Evolutionary conservation across 2,888 invertebrate genomes (phyloP).

Genomic region (Oasisia sp.): DNA sequence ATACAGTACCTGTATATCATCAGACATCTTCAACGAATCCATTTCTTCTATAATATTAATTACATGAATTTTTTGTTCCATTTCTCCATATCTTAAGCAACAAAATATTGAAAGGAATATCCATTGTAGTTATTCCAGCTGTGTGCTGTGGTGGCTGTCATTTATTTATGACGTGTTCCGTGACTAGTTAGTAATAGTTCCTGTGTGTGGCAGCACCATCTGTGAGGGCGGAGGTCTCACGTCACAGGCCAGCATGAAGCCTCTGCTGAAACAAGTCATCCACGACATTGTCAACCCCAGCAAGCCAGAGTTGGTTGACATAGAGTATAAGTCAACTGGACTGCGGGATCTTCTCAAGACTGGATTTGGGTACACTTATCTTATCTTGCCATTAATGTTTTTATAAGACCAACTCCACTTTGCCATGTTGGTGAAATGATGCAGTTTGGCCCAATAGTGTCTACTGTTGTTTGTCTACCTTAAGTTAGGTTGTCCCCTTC

Average conservation of each 20-base stretch:
- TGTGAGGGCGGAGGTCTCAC: constrained; percentile 55
- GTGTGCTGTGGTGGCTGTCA: neutral
- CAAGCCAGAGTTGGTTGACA: constrained; percentile 72
- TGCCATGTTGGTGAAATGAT: neutral
- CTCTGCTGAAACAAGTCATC: constrained; percentile 72
- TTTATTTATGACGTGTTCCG: constrained; percentile 23
- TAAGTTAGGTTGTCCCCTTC: no score
- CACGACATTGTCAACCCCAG: constrained; percentile 72
- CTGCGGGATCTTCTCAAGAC: constrained; percentile 71
- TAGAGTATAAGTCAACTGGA: constrained; percentile 72
- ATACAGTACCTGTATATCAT: no score
- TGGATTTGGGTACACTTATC: constrained; percentile 72
- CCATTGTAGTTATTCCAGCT: neutral
- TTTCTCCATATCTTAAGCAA: neutral
- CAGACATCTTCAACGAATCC: no score
- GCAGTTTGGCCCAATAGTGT: no score
- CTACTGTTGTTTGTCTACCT: no score
- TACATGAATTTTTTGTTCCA: neutral
- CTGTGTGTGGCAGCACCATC: constrained; percentile 40
- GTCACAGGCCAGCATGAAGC: constrained; percentile 59
- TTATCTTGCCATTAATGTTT: neutral
- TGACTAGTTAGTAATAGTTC: neutral
- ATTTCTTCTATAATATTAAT: neutral
- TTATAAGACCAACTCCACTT: neutral
- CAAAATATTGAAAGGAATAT: neutral